These are phyloP conservation scores for Rotaria macrura DNA, from an alignment of 2,888 invertebrate species.

Conservation along the genomic window DNA sequence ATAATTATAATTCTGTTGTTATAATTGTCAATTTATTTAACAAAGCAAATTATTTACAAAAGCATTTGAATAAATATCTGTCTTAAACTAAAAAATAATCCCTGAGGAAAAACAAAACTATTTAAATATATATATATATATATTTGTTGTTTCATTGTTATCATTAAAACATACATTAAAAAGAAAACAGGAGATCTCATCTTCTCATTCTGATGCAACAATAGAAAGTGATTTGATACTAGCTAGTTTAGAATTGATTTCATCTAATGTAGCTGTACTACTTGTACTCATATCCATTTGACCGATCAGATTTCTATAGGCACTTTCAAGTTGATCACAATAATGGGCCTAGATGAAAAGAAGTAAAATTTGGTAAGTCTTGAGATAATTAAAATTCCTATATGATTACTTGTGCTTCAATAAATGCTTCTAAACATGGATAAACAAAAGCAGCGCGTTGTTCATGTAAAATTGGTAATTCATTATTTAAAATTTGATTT, in stretches of 20 bases:
- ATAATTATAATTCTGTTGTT: too few relatives aligned
- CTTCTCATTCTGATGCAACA: background rate
- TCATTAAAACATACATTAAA: background rate
- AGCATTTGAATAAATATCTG: constrained; percentile 8
- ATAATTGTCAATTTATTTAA: too few relatives aligned
- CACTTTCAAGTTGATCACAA: background rate
- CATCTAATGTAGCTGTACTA: background rate
- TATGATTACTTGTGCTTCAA: background rate
- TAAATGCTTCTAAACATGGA: constrained; percentile 22
- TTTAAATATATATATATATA: background rate
- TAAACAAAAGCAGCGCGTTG: constrained; percentile 9
- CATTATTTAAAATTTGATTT: background rate
- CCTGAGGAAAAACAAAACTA: constrained; percentile 15
- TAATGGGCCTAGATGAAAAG: background rate
- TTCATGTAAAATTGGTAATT: constrained; percentile 19
- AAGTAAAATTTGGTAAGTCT: too few relatives aligned
- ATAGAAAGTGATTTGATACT: background rate
- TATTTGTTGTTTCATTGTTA: background rate
- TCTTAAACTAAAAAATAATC: background rate
- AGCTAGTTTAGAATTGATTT: constrained; percentile 4
- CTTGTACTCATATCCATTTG: background rate
- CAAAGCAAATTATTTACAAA: background rate
- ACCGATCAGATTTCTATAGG: background rate
- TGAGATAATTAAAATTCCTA: too few relatives aligned
- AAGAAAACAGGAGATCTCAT: background rate